A percentile compares a stretch with the other conserved stretches of the same genome.
Conservation (phyloP, 2,113 vertebrate species). For the Miniopterus natalensis region DNA sequence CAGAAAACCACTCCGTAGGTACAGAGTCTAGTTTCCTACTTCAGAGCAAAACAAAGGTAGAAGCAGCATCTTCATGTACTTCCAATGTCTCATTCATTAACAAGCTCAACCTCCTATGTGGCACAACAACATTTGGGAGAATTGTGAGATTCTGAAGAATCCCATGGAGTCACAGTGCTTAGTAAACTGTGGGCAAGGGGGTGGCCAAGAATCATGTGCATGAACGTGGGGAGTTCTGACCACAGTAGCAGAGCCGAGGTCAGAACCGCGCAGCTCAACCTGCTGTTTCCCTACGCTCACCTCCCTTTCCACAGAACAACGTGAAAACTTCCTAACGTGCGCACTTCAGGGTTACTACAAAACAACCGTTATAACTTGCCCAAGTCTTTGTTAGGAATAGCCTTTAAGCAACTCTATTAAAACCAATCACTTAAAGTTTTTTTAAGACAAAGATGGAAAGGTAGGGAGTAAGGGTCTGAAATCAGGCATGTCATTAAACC, state of each 20-base stretch:
- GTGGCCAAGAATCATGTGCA: background rate
- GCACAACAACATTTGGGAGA: background rate
- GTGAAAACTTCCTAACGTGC: background rate
- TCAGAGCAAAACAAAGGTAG: slow-evolving; percentile 5
- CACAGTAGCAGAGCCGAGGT: background rate
- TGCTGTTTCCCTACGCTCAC: background rate
- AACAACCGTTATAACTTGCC: background rate
- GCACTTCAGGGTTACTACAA: background rate
- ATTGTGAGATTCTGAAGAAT: background rate
- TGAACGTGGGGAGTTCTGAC: background rate
- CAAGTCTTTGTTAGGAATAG: slow-evolving; percentile 18
- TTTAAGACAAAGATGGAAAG: background rate
- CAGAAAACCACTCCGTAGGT: background rate
- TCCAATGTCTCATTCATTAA: background rate
- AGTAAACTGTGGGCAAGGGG: background rate
- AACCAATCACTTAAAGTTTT: background rate
- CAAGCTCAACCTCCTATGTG: background rate
- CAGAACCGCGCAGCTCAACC: background rate
- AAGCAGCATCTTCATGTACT: background rate
- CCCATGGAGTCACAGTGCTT: background rate
- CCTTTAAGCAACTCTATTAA: background rate
- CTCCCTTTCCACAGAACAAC: background rate
- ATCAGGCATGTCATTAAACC: background rate
- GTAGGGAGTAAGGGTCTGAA: background rate
- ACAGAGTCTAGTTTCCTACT: background rate